Evolutionary conservation across 2,797 vertebrate species (phyloP).

Genomic region (Epinephelus malabaricus): DNA sequence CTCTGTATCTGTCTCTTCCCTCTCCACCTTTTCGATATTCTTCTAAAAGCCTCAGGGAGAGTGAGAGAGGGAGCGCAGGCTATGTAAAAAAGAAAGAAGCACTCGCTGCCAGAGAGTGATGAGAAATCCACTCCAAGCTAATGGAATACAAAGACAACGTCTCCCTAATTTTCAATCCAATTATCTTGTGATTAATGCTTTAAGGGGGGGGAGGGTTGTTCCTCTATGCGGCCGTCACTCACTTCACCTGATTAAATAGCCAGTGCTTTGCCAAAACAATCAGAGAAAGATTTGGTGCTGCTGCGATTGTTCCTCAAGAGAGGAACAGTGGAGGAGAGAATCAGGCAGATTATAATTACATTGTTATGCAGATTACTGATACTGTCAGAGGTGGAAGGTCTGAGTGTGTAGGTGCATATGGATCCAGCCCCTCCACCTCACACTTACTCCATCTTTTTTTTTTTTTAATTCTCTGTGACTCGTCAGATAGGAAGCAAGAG

Average conservation of each 20-base stretch:
- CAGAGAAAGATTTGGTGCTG: slow-evolving; percentile 42
- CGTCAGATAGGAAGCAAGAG: slow-evolving; percentile 13
- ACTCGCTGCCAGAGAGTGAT: slow-evolving; percentile 52
- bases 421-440: slow-evolving; percentile 20
- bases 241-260: slow-evolving; percentile 74
- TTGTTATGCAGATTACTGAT: slow-evolving; percentile 72
- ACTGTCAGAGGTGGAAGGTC: slow-evolving; percentile 41
- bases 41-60: slow-evolving; percentile 29
- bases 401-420: slow-evolving; percentile 37
- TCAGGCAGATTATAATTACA: slow-evolving; percentile 66
- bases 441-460: background rate
- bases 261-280: slow-evolving; percentile 72
- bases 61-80: background rate
- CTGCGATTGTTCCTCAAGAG: slow-evolving; percentile 40
- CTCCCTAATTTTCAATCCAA: slow-evolving; percentile 74
- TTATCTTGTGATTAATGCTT: slow-evolving; percentile 76
- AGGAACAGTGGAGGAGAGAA: slow-evolving; percentile 31
- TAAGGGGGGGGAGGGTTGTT: slow-evolving; percentile 24
- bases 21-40: slow-evolving; percentile 36
- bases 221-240: slow-evolving; percentile 58
- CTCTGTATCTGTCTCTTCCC: slow-evolving; percentile 17
- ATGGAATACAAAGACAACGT: slow-evolving; percentile 70
- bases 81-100: slow-evolving; percentile 42
- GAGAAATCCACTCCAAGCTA: slow-evolving; percentile 67
- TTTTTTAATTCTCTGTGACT: slow-evolving; percentile 7